Evolutionary conservation across 2,113 vertebrate species (phyloP).

Genomic region (Cyprinodon variegatus): DNA sequence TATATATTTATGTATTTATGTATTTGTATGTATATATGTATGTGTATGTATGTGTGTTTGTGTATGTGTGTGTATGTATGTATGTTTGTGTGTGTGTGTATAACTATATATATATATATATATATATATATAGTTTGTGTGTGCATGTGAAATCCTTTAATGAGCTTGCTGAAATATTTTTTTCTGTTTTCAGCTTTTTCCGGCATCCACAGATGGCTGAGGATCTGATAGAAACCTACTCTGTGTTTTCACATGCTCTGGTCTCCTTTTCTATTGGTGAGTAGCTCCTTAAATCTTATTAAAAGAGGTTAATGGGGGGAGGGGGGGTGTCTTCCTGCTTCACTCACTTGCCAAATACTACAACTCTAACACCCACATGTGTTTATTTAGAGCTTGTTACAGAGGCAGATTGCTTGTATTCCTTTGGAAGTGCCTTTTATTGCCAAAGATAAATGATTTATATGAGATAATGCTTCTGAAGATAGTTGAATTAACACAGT

Average conservation of each 20-base stretch:
- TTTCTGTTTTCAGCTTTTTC: constrained; percentile 81
- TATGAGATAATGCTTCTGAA: background rate
- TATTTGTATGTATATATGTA: too few relatives aligned
- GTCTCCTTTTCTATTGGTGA: constrained; percentile 91
- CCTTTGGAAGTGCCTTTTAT: background rate
- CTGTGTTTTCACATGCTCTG: constrained; percentile 84
- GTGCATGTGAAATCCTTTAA: background rate
- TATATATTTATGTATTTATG: too few relatives aligned
- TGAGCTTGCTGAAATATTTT: background rate
- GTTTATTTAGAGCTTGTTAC: background rate
- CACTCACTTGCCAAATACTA: too few relatives aligned
- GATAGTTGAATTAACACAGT: background rate
- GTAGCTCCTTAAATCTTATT: constrained; percentile 49
- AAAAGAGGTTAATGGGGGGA: background rate
- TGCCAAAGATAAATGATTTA: background rate
- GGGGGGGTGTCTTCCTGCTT: background rate
- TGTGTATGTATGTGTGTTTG: too few relatives aligned
- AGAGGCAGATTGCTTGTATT: background rate
- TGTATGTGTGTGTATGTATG: too few relatives aligned
- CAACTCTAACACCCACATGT: background rate
- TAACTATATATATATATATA: too few relatives aligned
- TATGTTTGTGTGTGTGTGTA: too few relatives aligned
- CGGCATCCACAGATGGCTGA: constrained; percentile 85
- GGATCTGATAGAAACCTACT: constrained; percentile 84
- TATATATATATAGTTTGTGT: background rate